Percentiles rank a stretch among this genome's conserved stretches.
Evolutionary conservation across 2,113 vertebrate species (phyloP).

Genomic region (Ahaetulla prasina): DNA sequence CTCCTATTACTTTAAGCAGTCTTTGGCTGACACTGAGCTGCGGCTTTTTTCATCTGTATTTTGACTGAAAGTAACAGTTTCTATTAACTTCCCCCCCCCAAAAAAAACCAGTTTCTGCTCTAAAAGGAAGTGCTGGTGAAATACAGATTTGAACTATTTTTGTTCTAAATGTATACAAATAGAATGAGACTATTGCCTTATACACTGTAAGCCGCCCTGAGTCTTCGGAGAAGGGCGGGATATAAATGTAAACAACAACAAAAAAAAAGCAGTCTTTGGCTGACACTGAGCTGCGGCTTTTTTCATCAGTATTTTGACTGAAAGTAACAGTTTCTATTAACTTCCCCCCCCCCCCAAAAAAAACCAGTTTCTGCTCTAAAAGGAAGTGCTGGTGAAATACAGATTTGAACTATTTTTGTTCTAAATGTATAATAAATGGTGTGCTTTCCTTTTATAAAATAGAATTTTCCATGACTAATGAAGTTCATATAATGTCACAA

Average conservation of each 20-base stretch:
- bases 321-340: background rate
- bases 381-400: conserved; percentile 10
- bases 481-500: background rate
- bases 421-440: background rate
- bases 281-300: conserved; percentile 5
- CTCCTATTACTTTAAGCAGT: background rate
- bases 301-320: background rate
- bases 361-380: conserved; percentile 6
- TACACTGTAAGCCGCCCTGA: no score
- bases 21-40: background rate
- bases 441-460: background rate
- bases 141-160: conserved; percentile 2
- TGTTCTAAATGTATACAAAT: background rate
- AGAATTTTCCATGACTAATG: background rate
- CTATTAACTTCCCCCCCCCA: background rate
- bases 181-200: no score
- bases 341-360: background rate
- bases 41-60: background rate
- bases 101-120: background rate
- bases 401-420: background rate
- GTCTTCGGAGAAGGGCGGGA: no score
- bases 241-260: no score
- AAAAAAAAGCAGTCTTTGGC: background rate
- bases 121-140: conserved; percentile 24
- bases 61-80: background rate